Evolutionary conservation across 2,113 vertebrate species (phyloP), one percentile per base, ranked within the genome.

Genomic region (Sander lucioperca): DNA sequence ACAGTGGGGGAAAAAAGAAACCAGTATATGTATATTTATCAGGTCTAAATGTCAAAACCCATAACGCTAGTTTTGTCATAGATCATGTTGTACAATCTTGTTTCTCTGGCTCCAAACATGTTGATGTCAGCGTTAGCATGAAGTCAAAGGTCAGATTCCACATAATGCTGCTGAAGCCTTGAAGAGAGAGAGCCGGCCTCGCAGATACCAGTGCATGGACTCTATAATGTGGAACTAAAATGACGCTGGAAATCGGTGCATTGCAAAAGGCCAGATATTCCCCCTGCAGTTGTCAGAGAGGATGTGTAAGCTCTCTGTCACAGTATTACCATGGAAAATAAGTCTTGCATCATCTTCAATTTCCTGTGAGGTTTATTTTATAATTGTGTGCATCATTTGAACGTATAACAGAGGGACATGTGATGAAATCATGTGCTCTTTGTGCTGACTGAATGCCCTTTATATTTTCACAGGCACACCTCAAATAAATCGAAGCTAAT

Each of bases 61-160:
- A 64, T 25, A 27, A 77, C 5, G 8, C 12, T 25, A 75, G 74
- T 82, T 76, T 79, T 61, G 69, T 76, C 70, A 30, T 12, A 51
- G 14, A 85, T 82, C 63, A 62, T 61, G 43, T 53, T 45, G 14
- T 64, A 67, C 48, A 56, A 23, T 47, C 70, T 56, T 83, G 59
- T 83, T 82, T 27, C 66, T 63, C 56, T 12, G 0, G 59, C 86
- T 83, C 64, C 77, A 70, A 82, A 89, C 76, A 77, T 48, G 45
- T 33, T 61, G 65, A 89, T 73, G 91, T 88, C 81, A 85, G 39
- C 36, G 73, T 73, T 57, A 85, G 70, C 57, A 9, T 45, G 13
- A 84, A 54, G 88, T 91, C 89, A 91, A 89, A 91, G 91, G 91
- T 90, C 50, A 90, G 85, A 91, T 83, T 89, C 79, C 63, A 75